A percentile compares a stretch with the other conserved stretches of the same genome.
These are phyloP conservation scores for Caerostris extrusa DNA, from an alignment of 1,140 invertebrate genomes.

Conservation along the genomic window DNA sequence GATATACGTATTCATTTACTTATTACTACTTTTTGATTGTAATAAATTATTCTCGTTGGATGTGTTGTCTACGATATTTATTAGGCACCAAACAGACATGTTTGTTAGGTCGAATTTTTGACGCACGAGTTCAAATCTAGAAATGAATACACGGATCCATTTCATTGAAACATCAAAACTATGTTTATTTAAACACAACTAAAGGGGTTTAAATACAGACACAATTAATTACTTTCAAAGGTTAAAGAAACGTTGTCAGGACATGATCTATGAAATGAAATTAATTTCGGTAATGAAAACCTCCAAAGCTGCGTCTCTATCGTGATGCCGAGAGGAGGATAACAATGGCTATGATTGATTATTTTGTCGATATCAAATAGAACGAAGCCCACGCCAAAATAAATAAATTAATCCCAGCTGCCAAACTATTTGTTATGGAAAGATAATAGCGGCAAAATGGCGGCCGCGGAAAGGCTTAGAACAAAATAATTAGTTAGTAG, in stretches of 20 bases:
- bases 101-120: too few relatives aligned
- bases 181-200: too few relatives aligned
- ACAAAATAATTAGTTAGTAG: background rate
- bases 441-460: background rate
- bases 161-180: too few relatives aligned
- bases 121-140: too few relatives aligned
- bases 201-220: too few relatives aligned
- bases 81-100: too few relatives aligned
- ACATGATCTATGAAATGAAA: background rate
- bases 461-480: background rate
- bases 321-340: background rate
- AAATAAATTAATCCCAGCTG: background rate
- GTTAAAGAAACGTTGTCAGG: background rate
- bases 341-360: background rate
- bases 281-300: background rate
- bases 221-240: too few relatives aligned
- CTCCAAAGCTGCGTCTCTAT: background rate
- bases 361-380: background rate
- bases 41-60: too few relatives aligned
- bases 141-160: too few relatives aligned
- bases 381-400: background rate
- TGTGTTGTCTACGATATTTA: too few relatives aligned
- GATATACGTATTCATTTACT: too few relatives aligned
- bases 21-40: too few relatives aligned
- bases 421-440: constrained; percentile 2